Conservation (phyloP, 2,797 vertebrate species). For the Huso huso region DNA sequence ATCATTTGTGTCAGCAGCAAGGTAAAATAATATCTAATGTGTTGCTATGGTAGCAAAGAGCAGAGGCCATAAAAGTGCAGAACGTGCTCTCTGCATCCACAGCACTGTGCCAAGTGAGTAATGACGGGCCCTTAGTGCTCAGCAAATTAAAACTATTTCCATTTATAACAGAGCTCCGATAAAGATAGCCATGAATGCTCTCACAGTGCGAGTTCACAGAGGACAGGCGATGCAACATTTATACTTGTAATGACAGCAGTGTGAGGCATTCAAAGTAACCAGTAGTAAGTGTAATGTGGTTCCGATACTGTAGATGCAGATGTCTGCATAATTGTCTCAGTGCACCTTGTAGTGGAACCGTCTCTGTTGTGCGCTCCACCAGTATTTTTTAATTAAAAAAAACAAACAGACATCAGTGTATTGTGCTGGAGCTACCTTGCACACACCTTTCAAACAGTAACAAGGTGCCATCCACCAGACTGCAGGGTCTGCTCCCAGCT, state of each 20-base stretch:
- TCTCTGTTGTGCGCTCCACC: no score
- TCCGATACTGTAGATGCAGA: conserved; percentile 64
- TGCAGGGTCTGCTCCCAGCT: no score
- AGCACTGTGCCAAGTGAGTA: conserved; percentile 53
- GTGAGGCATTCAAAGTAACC: conserved; percentile 72
- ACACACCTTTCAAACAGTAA: no score
- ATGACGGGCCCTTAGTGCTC: conserved; percentile 58
- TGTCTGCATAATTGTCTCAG: conserved; percentile 68
- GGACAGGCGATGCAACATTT: conserved; percentile 67
- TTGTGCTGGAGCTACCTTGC: no score
- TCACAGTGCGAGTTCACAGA: conserved; percentile 59
- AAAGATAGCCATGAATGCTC: conserved; percentile 58
- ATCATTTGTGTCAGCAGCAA: background rate
- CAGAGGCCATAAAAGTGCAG: background rate
- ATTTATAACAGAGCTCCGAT: conserved; percentile 57
- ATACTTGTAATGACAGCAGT: conserved; percentile 69
- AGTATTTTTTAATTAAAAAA: no score
- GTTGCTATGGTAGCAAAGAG: background rate
- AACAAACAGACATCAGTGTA: no score
- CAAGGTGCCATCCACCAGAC: no score
- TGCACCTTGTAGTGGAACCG: conserved; percentile 55
- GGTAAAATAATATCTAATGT: conserved; percentile 3
- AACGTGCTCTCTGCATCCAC: conserved; percentile 27
- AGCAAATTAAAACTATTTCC: conserved; percentile 62
- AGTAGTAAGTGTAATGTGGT: conserved; percentile 77